phyloP scores from a whole-genome alignment of 2,113 vertebrate genomes.

The Mormyrus iriodes region DNA sequence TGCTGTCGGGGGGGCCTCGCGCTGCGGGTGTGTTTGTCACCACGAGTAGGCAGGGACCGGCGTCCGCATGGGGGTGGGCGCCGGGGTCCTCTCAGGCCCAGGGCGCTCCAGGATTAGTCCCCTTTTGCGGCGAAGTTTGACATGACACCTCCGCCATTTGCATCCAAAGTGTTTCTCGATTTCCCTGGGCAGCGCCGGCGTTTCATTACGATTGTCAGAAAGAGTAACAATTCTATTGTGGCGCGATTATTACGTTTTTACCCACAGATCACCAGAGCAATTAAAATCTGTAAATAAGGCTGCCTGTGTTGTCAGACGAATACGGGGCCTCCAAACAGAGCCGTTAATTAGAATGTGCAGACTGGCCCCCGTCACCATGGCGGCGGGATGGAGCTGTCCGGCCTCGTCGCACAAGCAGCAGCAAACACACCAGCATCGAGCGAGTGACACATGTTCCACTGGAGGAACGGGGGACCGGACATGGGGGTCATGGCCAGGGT shows the following conservation, averaged over 20 bases:
- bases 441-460: slow-evolving; percentile 30
- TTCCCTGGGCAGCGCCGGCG: slow-evolving; percentile 51
- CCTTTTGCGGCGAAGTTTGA: slow-evolving; percentile 42
- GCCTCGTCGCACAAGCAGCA: slow-evolving; percentile 50
- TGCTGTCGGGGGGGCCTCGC: background rate
- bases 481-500: background rate
- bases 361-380: slow-evolving; percentile 50
- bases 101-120: slow-evolving; percentile 56
- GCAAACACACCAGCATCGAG: slow-evolving; percentile 49
- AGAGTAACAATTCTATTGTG: slow-evolving; percentile 72
- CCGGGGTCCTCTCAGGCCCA: slow-evolving; percentile 33
- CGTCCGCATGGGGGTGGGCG: slow-evolving; percentile 47
- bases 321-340: slow-evolving; percentile 59
- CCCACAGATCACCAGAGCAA: slow-evolving; percentile 82
- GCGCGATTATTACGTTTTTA: slow-evolving; percentile 73
- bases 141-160: slow-evolving; percentile 31
- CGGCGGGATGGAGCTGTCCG: slow-evolving; percentile 62
- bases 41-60: slow-evolving; percentile 55
- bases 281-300: slow-evolving; percentile 84
- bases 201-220: slow-evolving; percentile 81
- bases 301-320: slow-evolving; percentile 70
- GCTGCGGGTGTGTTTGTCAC: slow-evolving; percentile 56
- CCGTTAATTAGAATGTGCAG: slow-evolving; percentile 66
- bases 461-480: slow-evolving; percentile 46
- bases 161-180: slow-evolving; percentile 54